Evolutionary conservation across 2,113 vertebrate genomes (phyloP).

Genomic region (Riparia riparia): DNA sequence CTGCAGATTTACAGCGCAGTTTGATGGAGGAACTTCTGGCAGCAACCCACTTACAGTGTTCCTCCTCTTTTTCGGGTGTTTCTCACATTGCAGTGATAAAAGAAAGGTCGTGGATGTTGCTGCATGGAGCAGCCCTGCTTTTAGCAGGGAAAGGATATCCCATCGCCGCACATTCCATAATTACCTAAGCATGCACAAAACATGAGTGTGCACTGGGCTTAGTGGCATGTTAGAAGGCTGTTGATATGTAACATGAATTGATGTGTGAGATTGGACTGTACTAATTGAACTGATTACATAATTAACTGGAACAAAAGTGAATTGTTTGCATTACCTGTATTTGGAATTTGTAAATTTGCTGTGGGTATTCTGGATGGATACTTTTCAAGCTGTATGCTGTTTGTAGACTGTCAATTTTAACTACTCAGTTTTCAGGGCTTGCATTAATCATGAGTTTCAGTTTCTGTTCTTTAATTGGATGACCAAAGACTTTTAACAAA

Average conservation of each 20-base stretch:
- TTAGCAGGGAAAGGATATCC: neutral
- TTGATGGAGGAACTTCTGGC: neutral
- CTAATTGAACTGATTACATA: neutral
- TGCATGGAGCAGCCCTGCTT: accelerated
- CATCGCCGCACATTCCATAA: neutral
- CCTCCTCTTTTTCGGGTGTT: neutral
- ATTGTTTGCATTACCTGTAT: slow-evolving; percentile 8
- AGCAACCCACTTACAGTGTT: neutral
- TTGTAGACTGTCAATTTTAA: neutral
- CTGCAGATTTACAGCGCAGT: neutral
- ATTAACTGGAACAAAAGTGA: neutral
- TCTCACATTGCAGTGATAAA: neutral
- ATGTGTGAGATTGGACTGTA: neutral
- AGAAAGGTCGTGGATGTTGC: neutral
- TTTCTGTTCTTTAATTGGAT: slow-evolving; percentile 14
- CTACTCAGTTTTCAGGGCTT: neutral
- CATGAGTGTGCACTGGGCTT: neutral
- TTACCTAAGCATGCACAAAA: neutral
- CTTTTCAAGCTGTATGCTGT: neutral
- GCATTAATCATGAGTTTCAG: neutral
- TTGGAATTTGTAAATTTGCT: slow-evolving; percentile 5
- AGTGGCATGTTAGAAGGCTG: neutral
- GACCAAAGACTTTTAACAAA: neutral
- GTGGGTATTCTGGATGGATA: neutral
- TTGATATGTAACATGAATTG: neutral